These are phyloP conservation scores for Gonatopus flavifemur DNA, from an alignment of 1,140 invertebrate genomes.

Conservation along the genomic window DNA sequence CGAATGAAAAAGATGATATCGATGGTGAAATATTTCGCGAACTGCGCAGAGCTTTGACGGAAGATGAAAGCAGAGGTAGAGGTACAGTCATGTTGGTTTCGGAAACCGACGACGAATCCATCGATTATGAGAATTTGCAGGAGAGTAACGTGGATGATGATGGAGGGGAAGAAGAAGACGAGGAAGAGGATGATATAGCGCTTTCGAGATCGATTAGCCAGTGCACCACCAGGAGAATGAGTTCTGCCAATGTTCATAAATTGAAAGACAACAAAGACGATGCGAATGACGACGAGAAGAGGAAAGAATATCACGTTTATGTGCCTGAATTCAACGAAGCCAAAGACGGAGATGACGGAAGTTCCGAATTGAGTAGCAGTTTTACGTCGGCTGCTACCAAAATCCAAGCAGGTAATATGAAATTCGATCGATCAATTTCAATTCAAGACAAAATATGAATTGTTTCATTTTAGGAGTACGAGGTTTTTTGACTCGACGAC, in stretches of 20 bases:
- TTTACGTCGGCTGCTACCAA: conserved; percentile 34
- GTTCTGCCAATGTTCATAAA: conserved; percentile 21
- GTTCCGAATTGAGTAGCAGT: conserved; percentile 19
- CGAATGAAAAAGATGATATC: conserved; percentile 1
- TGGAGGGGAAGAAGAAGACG: too few species aligned
- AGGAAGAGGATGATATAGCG: background rate
- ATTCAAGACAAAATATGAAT: background rate
- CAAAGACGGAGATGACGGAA: conserved; percentile 10
- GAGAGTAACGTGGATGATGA: conserved; percentile 5
- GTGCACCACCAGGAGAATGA: conserved; percentile 20
- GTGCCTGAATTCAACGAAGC: conserved; percentile 14
- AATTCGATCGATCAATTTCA: background rate
- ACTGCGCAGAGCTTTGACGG: conserved; percentile 3
- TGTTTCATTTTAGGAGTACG: conserved; percentile 30
- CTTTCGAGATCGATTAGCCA: conserved; percentile 24
- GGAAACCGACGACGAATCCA: conserved; percentile 1
- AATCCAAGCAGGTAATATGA: conserved; percentile 42
- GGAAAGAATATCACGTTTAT: conserved; percentile 19
- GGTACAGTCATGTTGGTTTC: too few species aligned
- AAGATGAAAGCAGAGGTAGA: background rate
- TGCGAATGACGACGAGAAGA: conserved; percentile 10
- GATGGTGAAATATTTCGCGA: conserved; percentile 4
- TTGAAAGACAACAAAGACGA: background rate
- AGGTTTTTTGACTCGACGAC: conserved; percentile 38
- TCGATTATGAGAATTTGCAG: conserved; percentile 8